phyloP scores from a whole-genome alignment of 2,113 vertebrate species.

The Lepidiolamprologus cunningtoni region DNA sequence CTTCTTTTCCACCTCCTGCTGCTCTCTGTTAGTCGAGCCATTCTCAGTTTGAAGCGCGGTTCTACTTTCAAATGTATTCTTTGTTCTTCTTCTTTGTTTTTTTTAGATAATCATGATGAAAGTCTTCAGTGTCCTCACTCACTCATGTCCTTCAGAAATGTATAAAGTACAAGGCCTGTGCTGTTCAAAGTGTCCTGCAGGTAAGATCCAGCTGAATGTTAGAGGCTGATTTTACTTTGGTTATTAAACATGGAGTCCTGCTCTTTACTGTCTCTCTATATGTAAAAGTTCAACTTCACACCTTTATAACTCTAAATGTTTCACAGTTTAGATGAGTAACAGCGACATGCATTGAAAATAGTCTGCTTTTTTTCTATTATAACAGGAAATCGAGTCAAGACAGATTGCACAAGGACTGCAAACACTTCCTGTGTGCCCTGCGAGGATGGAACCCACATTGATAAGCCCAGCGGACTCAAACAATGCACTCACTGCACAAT shows the following conservation, averaged over 20 bases:
- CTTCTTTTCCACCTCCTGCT: not conserved
- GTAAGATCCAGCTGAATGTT: not conserved
- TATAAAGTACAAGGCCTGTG: rapidly evolving
- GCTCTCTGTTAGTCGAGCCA: not conserved
- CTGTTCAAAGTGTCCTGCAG: rapidly evolving
- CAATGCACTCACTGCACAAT: not conserved
- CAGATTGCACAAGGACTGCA: not conserved
- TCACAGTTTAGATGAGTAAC: rapidly evolving
- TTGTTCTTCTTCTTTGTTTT: not conserved
- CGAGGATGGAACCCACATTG: not conserved
- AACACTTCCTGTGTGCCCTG: not conserved
- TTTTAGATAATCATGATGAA: not conserved
- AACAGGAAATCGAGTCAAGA: not conserved
- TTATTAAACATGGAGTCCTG: not conserved
- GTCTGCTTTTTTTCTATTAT: not conserved
- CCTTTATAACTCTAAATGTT: rapidly evolving
- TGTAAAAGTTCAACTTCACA: rapidly evolving
- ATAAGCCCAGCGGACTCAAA: not conserved
- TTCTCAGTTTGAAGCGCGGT: rapidly evolving
- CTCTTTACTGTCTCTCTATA: not conserved
- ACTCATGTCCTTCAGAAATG: rapidly evolving
- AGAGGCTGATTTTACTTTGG: not conserved
- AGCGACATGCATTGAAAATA: rapidly evolving
- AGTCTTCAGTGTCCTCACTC: not conserved
- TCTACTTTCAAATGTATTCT: not conserved